These are phyloP conservation scores for Theretra japonica DNA, from an alignment of 2,888 invertebrate genomes.

Conservation along the genomic window DNA sequence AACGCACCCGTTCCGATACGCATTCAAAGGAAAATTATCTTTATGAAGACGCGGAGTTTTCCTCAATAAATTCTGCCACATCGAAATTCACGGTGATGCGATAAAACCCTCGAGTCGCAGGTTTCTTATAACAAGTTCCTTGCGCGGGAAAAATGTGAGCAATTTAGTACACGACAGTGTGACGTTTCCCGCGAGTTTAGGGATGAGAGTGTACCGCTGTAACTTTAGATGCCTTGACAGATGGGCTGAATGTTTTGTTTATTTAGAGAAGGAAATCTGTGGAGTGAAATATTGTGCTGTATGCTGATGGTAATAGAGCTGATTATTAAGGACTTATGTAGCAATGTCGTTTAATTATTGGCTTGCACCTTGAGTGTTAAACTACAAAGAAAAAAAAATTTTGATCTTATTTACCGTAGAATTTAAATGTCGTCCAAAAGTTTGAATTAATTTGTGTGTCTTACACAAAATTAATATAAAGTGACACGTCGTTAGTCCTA, in stretches of 20 bases:
- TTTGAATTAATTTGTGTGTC: too few relatives aligned
- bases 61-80: conserved; percentile 11
- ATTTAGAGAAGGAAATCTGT: too few relatives aligned
- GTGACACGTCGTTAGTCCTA: too few relatives aligned
- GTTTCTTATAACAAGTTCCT: neutral
- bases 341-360: too few relatives aligned
- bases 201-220: neutral
- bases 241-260: neutral
- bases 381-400: too few relatives aligned
- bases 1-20: neutral
- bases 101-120: neutral
- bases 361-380: too few relatives aligned
- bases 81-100: conserved; percentile 6
- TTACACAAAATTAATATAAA: too few relatives aligned
- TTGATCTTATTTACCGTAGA: too few relatives aligned
- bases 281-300: too few relatives aligned
- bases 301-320: too few relatives aligned
- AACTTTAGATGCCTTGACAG: neutral
- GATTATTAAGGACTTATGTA: too few relatives aligned
- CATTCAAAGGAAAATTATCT: conserved; percentile 14
- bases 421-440: too few relatives aligned
- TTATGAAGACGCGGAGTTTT: neutral
- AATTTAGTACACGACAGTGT: neutral
- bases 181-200: neutral
- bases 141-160: neutral